Conservation (phyloP, 2,113 vertebrate species). For the Pipra filicauda region DNA sequence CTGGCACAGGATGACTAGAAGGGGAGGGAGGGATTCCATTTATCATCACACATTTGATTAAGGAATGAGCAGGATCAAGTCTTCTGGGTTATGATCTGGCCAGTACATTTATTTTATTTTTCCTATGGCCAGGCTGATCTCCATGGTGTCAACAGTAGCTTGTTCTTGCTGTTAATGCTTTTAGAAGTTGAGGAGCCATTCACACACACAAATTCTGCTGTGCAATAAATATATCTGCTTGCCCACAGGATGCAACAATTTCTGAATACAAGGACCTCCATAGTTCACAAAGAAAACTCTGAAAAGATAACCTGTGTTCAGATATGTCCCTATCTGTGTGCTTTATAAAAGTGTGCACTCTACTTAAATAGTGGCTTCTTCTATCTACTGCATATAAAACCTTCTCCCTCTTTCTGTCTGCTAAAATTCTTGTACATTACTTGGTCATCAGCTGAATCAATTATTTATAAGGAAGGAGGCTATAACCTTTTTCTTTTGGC, state of each 20-base stretch:
- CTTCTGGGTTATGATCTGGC: not conserved
- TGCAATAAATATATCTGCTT: not conserved
- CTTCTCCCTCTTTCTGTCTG: not conserved
- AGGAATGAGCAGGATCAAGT: not conserved
- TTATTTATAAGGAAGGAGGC: not conserved
- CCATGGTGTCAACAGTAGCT: not conserved
- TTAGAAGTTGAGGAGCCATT: not conserved
- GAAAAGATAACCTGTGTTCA: not conserved
- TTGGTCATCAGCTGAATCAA: not conserved
- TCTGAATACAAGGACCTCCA: not conserved
- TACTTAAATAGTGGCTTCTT: not conserved
- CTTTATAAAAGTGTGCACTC: not conserved
- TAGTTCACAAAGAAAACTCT: not conserved
- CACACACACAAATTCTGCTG: not conserved
- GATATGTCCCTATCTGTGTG: not conserved
- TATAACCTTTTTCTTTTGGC: not conserved
- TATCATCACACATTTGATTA: not conserved
- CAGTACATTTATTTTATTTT: not conserved
- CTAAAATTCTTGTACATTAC: not conserved
- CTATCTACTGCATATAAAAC: not conserved
- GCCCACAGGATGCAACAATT: not conserved
- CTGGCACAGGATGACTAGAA: not conserved
- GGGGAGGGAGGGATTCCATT: accelerated
- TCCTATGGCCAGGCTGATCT: not conserved
- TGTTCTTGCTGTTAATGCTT: not conserved